phyloP scores from a whole-genome alignment of 2,888 invertebrate genomes.

The Steinernema scapterisci region DNA sequence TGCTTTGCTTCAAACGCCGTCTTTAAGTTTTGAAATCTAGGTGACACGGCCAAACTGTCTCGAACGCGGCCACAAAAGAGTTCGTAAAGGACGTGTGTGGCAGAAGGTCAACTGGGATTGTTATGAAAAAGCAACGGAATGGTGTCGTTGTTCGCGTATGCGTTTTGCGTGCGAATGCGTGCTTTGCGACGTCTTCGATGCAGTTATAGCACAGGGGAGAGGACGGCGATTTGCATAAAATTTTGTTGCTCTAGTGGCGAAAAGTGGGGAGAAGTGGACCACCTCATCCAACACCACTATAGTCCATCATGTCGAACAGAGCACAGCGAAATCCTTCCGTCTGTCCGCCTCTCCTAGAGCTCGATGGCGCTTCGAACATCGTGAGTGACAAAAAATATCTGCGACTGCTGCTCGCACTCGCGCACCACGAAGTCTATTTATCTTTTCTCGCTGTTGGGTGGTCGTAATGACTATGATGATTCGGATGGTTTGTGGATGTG shows the following conservation, averaged over 20 bases:
- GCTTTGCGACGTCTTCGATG: too few species aligned
- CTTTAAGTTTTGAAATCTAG: not conserved
- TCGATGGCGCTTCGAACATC: conserved; percentile 22
- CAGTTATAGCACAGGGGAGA: too few species aligned
- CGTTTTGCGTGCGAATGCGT: not conserved
- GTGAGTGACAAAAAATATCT: conserved; percentile 31
- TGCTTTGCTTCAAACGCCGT: not conserved
- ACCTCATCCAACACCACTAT: not conserved
- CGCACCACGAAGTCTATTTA: conserved; percentile 28
- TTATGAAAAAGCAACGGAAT: not conserved
- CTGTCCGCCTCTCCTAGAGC: conserved; percentile 12
- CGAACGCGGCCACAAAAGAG: not conserved
- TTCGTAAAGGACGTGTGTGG: not conserved
- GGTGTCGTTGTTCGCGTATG: not conserved
- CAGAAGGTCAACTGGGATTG: conserved; percentile 8
- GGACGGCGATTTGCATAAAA: conserved; percentile 16
- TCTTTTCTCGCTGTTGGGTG: conserved; percentile 17
- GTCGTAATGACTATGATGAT: not conserved
- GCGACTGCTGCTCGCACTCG: conserved; percentile 28
- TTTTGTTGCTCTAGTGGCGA: conserved; percentile 4
- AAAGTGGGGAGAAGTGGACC: not conserved
- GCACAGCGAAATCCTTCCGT: conserved; percentile 1
- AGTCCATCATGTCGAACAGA: conserved; percentile 9
- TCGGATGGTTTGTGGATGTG: not conserved
- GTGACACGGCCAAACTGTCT: not conserved